Percentiles rank a stretch among this genome's conserved stretches.
These are phyloP conservation scores for Drosophila virilis DNA, from an alignment of 1,140 invertebrate genomes.

Conservation along the genomic window DNA sequence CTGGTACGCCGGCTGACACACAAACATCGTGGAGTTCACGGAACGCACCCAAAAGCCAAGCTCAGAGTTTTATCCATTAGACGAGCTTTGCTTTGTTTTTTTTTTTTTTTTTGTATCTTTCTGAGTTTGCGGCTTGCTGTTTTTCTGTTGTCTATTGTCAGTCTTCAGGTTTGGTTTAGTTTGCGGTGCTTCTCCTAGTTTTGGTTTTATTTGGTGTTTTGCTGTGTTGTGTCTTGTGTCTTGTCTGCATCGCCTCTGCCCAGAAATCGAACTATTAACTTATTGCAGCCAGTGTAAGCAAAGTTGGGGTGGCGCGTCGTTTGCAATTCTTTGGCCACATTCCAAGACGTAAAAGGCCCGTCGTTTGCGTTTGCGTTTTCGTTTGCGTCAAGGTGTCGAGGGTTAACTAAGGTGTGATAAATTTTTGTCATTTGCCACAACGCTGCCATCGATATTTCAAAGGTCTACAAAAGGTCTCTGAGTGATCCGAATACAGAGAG, in stretches of 20 bases:
- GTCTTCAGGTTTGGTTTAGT: constrained; percentile 46
- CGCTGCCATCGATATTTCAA: constrained; percentile 68
- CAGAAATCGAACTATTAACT: constrained; percentile 80
- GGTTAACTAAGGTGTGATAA: constrained; percentile 83
- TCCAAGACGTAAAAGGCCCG: constrained; percentile 58
- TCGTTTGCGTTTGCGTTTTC: constrained; percentile 17
- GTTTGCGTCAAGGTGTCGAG: constrained; percentile 69
- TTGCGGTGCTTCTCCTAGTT: constrained; percentile 67
- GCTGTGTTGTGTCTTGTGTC: constrained; percentile 13
- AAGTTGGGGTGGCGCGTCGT: constrained; percentile 35
- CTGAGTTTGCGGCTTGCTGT: constrained; percentile 1
- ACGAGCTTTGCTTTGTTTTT: constrained; percentile 58
- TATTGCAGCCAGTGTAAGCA: constrained; percentile 76
- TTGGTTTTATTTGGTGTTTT: constrained; percentile 20
- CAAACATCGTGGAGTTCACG: constrained; percentile 84
- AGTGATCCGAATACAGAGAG: constrained; percentile 39
- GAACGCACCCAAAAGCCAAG: constrained; percentile 84
- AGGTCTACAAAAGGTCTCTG: constrained; percentile 45
- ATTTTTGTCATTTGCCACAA: constrained; percentile 60
- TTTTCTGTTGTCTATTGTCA: constrained; percentile 34
- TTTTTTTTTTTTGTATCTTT: neutral
- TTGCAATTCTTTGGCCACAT: constrained; percentile 67
- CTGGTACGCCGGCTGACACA: constrained; percentile 76
- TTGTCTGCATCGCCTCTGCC: constrained; percentile 37
- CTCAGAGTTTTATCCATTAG: constrained; percentile 66